These are phyloP conservation scores for Daphoenositta chrysoptera DNA, from an alignment of 2,113 vertebrate species.

Conservation along the genomic window DNA sequence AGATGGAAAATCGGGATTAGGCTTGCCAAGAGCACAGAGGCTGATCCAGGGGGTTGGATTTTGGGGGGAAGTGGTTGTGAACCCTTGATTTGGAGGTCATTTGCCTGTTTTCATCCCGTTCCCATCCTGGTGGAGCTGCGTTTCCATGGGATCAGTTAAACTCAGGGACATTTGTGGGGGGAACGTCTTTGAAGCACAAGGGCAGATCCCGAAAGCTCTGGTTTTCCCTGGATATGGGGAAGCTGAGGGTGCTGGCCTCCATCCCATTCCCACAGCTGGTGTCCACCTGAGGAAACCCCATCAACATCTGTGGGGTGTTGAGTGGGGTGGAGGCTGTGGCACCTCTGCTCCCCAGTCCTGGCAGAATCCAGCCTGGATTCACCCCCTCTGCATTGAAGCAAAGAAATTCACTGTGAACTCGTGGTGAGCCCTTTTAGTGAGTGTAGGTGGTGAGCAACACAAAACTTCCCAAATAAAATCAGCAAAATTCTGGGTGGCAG, in stretches of 20 bases:
- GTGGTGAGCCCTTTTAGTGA: background rate
- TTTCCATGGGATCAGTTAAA: background rate
- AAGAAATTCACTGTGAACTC: background rate
- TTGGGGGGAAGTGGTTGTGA: background rate
- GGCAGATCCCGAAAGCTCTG: background rate
- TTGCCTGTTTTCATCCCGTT: background rate
- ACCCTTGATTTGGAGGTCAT: background rate
- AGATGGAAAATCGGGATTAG: background rate
- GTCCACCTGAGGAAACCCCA: background rate
- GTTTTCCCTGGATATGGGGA: background rate
- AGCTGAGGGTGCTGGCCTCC: background rate
- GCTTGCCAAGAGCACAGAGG: background rate
- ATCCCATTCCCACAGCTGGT: background rate
- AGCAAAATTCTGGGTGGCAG: background rate
- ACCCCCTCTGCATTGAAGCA: background rate
- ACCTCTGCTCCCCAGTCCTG: background rate
- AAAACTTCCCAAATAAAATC: background rate
- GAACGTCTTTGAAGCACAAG: background rate
- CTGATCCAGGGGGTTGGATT: background rate
- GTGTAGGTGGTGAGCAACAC: background rate
- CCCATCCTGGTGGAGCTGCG: rapidly evolving
- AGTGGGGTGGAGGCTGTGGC: background rate
- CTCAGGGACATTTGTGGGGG: rapidly evolving
- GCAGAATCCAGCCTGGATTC: background rate
- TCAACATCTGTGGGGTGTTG: background rate